These are phyloP conservation scores for Isaurus tuberculatus DNA, from an alignment of 92 coral and sea anemone species.

Conservation along the genomic window DNA sequence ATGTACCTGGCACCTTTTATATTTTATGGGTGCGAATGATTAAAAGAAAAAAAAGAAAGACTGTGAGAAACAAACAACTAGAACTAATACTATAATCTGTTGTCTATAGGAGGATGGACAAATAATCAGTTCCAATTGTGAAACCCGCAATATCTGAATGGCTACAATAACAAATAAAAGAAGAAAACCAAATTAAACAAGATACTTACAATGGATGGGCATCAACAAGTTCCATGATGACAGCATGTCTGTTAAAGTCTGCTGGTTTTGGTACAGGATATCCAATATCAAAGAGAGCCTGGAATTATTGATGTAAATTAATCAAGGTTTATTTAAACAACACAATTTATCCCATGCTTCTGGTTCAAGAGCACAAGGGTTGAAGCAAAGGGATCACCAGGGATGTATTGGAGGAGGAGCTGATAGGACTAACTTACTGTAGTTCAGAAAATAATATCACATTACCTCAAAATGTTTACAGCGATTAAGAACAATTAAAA, in stretches of 20 bases:
- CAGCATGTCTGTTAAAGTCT: constrained; percentile 94
- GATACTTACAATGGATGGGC: constrained; percentile 90
- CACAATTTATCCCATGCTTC: too few relatives aligned
- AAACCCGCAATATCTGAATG: not conserved
- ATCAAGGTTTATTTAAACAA: too few relatives aligned
- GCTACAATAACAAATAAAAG: not conserved
- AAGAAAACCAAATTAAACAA: not conserved
- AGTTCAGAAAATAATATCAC: too few relatives aligned
- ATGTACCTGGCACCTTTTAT: constrained; percentile 87
- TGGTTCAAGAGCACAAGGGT: too few relatives aligned
- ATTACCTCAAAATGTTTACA: too few relatives aligned
- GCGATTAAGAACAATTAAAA: too few relatives aligned
- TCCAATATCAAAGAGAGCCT: constrained; percentile 93
- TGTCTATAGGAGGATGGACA: too few relatives aligned
- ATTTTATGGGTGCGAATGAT: not conserved
- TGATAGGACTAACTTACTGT: too few relatives aligned
- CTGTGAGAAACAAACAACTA: not conserved
- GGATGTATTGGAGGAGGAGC: too few relatives aligned
- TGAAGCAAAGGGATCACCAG: too few relatives aligned
- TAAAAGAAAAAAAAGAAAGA: not conserved
- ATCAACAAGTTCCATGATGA: constrained; percentile 94
- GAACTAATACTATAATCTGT: not conserved
- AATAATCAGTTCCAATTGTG: too few relatives aligned
- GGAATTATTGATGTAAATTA: not conserved
- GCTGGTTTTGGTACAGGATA: constrained; percentile 95